Percentiles rank a stretch among this genome's conserved stretches.
Conservation (phyloP, 2,113 vertebrate genomes). For the Terrapene triunguis region DNA sequence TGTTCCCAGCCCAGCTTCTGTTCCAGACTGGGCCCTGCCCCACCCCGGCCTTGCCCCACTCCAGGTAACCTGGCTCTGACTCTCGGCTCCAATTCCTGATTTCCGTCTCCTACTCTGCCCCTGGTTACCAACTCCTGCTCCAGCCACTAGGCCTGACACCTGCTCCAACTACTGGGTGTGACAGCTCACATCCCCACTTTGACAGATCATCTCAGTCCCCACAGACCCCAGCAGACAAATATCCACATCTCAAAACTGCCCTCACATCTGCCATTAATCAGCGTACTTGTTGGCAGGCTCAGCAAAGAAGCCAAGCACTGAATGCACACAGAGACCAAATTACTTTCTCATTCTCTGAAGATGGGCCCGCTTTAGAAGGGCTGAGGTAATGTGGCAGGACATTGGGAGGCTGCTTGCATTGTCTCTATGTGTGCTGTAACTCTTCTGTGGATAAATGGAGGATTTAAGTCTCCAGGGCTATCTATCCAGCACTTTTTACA, state of each 20-base stretch:
- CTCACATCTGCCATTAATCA: constrained; percentile 49
- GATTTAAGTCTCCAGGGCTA: background rate
- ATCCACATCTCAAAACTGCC: background rate
- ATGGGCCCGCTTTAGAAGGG: constrained; percentile 18
- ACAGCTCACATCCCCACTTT: background rate
- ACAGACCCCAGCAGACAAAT: background rate
- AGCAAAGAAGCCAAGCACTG: background rate
- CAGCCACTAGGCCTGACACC: no score
- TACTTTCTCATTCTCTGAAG: background rate
- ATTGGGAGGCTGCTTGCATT: background rate
- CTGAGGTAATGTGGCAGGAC: background rate
- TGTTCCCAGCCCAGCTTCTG: background rate
- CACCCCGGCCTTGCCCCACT: background rate
- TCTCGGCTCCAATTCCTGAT: background rate
- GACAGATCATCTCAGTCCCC: background rate
- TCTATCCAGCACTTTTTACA: background rate
- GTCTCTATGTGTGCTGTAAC: background rate
- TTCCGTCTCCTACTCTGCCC: background rate
- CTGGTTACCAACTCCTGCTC: background rate
- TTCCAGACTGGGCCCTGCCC: background rate
- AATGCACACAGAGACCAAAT: background rate
- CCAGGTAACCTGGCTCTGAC: background rate
- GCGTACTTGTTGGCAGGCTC: constrained; percentile 13
- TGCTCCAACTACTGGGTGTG: background rate
- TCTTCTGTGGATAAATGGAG: background rate